Conservation (phyloP, 2,797 vertebrate genomes). For the Macropus fuliginosus region DNA sequence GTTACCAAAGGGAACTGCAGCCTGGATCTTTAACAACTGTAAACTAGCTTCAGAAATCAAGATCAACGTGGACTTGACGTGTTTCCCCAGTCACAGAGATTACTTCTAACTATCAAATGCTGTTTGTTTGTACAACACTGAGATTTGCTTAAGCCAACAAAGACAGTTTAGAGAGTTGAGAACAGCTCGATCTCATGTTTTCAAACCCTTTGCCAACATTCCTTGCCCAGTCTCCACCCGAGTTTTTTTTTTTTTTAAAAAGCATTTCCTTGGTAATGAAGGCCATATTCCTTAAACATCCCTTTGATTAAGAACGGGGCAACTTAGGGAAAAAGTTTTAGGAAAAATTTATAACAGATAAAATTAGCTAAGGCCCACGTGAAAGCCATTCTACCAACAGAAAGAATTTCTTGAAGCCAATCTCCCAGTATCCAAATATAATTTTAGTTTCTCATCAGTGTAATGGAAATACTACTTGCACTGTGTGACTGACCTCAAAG, state of each 20-base stretch:
- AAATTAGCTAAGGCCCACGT: slow-evolving; percentile 23
- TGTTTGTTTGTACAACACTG: background rate
- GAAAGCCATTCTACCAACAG: slow-evolving; percentile 11
- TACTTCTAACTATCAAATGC: slow-evolving; percentile 34
- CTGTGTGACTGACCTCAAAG: background rate
- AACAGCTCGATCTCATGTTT: slow-evolving; percentile 35
- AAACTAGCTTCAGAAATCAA: slow-evolving; percentile 7
- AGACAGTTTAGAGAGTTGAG: slow-evolving; percentile 12
- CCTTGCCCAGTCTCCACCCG: background rate
- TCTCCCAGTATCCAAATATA: slow-evolving; percentile 4
- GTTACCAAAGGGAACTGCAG: background rate
- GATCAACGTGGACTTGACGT: background rate
- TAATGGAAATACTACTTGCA: background rate
- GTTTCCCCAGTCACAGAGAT: background rate
- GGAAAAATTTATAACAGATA: slow-evolving; percentile 18
- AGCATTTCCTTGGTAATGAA: slow-evolving; percentile 32
- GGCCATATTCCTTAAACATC: slow-evolving; percentile 6
- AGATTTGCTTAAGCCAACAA: slow-evolving; percentile 25
- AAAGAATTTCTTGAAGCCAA: slow-evolving; percentile 30
- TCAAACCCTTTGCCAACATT: background rate
- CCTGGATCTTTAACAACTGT: background rate
- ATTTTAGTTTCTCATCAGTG: background rate
- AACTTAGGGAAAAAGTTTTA: slow-evolving; percentile 12
- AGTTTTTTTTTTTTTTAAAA: slow-evolving; percentile 42
- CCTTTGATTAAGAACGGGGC: background rate